Conservation (phyloP, 2,888 invertebrate species). For the Thymelicus acteon region DNA sequence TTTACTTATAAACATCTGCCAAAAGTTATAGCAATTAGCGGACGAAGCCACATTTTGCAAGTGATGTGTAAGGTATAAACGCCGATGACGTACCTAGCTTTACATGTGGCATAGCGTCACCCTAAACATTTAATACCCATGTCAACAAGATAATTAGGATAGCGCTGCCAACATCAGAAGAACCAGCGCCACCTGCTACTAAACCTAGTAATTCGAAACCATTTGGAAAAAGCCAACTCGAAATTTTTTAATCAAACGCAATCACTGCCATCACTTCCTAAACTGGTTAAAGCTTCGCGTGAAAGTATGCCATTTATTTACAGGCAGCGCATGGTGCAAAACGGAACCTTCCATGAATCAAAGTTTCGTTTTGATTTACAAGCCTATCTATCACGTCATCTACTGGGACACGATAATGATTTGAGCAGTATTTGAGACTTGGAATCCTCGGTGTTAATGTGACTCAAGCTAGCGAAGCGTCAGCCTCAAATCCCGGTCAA, state of each 20-base stretch:
- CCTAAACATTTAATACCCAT: conserved; percentile 58
- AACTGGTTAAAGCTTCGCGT: conserved; percentile 37
- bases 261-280: conserved; percentile 70
- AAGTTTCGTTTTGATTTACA: conserved; percentile 34
- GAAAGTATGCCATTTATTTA: conserved; percentile 36
- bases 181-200: conserved; percentile 78
- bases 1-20: conserved; percentile 42
- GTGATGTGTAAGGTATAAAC: conserved; percentile 34
- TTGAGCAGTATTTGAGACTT: conserved; percentile 70
- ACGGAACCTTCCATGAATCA: conserved; percentile 35
- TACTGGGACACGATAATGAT: conserved; percentile 45
- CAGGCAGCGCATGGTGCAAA: conserved; percentile 42
- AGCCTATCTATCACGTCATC: conserved; percentile 40
- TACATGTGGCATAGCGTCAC: conserved; percentile 66
- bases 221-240: conserved; percentile 6
- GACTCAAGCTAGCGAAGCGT: conserved; percentile 40
- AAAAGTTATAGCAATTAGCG: conserved; percentile 37
- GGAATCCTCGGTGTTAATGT: conserved; percentile 38
- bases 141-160: conserved; percentile 65
- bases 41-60: conserved; percentile 43
- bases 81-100: conserved; percentile 47
- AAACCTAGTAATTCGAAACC: conserved; percentile 28
- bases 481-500: conserved; percentile 52
- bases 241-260: conserved; percentile 52
- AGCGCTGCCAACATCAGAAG: conserved; percentile 68